phyloP scores from a whole-genome alignment of 2,113 vertebrate genomes.

The Cryptotis parvus region DNA sequence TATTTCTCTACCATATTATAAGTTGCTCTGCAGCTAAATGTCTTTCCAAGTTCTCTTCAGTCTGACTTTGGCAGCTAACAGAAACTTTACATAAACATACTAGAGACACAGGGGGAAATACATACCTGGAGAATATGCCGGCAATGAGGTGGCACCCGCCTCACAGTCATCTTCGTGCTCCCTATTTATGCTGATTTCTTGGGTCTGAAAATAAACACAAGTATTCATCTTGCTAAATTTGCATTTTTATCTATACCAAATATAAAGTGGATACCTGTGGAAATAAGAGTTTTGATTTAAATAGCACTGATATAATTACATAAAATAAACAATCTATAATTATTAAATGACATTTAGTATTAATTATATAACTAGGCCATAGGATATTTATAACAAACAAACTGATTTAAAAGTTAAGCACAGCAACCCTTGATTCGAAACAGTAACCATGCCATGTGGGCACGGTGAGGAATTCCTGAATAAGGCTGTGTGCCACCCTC shows the following conservation, averaged over 20 bases:
- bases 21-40: too few species aligned
- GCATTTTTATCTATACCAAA: neutral
- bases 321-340: neutral
- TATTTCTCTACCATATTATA: neutral
- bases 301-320: neutral
- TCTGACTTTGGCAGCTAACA: neutral
- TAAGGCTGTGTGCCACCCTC: too few species aligned
- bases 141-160: slow-evolving; percentile 47
- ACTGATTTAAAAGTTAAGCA: too few species aligned
- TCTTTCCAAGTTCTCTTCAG: neutral
- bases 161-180: slow-evolving; percentile 52
- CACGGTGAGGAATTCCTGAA: too few species aligned
- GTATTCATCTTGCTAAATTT: slow-evolving; percentile 32
- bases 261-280: neutral
- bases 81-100: neutral
- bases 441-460: too few species aligned
- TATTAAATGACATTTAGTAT: neutral
- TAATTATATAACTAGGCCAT: neutral
- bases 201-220: slow-evolving; percentile 78
- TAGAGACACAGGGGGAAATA: slow-evolving; percentile 23
- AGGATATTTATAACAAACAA: too few species aligned
- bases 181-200: slow-evolving; percentile 42
- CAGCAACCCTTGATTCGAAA: too few species aligned
- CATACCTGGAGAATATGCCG: slow-evolving; percentile 73
- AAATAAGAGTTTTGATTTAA: slow-evolving; percentile 47